Conservation (phyloP, 2,113 vertebrate species). For the Lepidothrix coronata region DNA sequence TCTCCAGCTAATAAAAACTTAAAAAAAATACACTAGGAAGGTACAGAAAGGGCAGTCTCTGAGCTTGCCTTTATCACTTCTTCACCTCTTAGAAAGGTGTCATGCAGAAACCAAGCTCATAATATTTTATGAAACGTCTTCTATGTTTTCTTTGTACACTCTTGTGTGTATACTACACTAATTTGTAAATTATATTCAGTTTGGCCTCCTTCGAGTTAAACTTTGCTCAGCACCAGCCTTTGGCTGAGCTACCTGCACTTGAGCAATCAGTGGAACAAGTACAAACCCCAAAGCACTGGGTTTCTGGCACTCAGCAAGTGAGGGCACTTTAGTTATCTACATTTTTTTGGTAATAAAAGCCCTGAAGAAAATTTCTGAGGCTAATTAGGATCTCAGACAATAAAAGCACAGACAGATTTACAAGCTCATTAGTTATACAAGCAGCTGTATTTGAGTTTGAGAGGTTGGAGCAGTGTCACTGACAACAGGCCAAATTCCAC, state of each 20-base stretch:
- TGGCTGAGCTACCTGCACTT: not conserved
- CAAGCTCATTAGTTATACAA: not conserved
- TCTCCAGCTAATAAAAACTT: not conserved
- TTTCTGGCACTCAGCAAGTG: not conserved
- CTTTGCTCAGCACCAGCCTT: not conserved
- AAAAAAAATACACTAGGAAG: not conserved
- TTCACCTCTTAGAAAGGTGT: not conserved
- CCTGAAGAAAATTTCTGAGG: not conserved
- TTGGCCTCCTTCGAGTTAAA: not conserved
- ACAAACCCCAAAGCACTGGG: not conserved
- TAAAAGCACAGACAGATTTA: not conserved
- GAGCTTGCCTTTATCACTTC: not conserved
- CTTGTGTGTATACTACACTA: not conserved
- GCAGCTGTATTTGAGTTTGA: not conserved
- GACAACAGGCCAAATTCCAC: not conserved
- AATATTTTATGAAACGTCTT: fast-evolving
- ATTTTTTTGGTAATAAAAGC: not conserved
- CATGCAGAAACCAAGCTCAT: not conserved
- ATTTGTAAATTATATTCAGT: not conserved
- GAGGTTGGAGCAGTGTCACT: not conserved
- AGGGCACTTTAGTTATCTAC: not conserved
- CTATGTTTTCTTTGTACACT: not conserved
- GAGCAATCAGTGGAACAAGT: not conserved
- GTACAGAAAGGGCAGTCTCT: not conserved
- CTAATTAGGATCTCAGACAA: slow-evolving; percentile 46